A percentile compares a stretch with the other conserved stretches of the same genome.
Conservation (phyloP, 2,888 invertebrate species). For the Ethmia dodecea region DNA sequence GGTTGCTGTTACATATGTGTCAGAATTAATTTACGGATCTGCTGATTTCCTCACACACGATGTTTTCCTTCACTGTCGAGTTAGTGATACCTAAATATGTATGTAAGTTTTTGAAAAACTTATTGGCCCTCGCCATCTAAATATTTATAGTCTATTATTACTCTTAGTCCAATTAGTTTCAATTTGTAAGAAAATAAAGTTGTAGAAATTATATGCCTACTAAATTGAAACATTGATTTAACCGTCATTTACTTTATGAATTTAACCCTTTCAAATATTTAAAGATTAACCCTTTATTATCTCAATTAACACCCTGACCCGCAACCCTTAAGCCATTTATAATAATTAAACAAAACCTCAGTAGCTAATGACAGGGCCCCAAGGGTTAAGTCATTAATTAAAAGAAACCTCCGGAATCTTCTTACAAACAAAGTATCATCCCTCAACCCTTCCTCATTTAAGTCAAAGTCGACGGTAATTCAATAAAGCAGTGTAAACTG, state of each 20-base stretch:
- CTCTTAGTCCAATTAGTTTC: neutral
- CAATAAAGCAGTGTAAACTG: constrained; percentile 71
- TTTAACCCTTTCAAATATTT: too few relatives aligned
- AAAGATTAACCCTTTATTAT: constrained; percentile 27
- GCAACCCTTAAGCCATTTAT: constrained; percentile 42
- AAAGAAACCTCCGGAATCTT: constrained; percentile 49
- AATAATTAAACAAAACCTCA: constrained; percentile 56
- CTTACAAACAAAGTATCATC: constrained; percentile 69
- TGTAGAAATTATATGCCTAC: too few relatives aligned
- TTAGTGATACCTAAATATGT: too few relatives aligned
- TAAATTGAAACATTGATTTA: too few relatives aligned
- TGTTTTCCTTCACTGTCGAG: too few relatives aligned
- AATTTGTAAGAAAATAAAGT: neutral
- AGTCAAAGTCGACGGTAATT: constrained; percentile 52
- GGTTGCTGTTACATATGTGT: too few relatives aligned
- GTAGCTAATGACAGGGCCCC: constrained; percentile 55
- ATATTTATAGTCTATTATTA: neutral
- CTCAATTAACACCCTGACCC: constrained; percentile 42
- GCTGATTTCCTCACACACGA: too few relatives aligned
- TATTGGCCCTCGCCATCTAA: too few relatives aligned
- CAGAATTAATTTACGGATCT: too few relatives aligned
- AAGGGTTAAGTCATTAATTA: constrained; percentile 67
- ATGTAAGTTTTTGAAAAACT: too few relatives aligned
- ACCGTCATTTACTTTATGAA: too few relatives aligned
- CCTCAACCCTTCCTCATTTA: constrained; percentile 61